Evolutionary conservation across 2,113 vertebrate species (phyloP), one percentile per base, ranked within the genome.

Genomic region (Hepsetus odoe): DNA sequence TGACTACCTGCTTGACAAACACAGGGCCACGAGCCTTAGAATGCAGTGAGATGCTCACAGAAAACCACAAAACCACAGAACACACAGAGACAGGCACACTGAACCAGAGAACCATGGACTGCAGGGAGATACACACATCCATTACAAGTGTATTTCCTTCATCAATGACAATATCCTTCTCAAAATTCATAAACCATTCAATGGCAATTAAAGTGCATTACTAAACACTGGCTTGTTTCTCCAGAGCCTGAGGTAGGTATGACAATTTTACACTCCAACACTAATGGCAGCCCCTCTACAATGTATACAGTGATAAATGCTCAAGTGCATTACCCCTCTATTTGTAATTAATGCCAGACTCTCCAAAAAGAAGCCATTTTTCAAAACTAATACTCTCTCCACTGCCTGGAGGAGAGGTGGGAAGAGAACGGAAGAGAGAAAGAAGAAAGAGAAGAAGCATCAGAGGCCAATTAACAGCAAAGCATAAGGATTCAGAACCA

Each of bases 401-500:
- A 22, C 42, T 87, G 80, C 72, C 38, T 85, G 82, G 83, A 85
- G 64, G 92, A 82, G 72, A 69, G 77, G 84, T 81, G 72, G 80
- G 83, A 74, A 82, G 73, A 44, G 80, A 85, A 81, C 66, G 64
- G 82, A 72, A 82, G 73, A 40, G 80, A 86, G 82, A 20, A 33
- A 46, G 56, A 76, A 42, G 68, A 40, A 78, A 30, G 70, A 74
- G 46, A 87, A 88, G 80, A 30, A 91, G 85, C 80, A 91, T 91
- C 87, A 82, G 83, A 85, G 76, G 92, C 87, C 90, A 95, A 95
- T 96, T 97, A 97, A 96, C 91, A 91, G 86, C 84, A 91, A 90
- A 92, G 93, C 91, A 94, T 96, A 93, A 95, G 91, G 51, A 94
- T 92, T 90, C 92, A 88, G 92, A 96, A 90, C 91, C 96, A 96